Percentiles rank a stretch among this genome's conserved stretches.
Evolutionary conservation across 2,113 vertebrate genomes (phyloP).

Genomic region (Silurus glanis): DNA sequence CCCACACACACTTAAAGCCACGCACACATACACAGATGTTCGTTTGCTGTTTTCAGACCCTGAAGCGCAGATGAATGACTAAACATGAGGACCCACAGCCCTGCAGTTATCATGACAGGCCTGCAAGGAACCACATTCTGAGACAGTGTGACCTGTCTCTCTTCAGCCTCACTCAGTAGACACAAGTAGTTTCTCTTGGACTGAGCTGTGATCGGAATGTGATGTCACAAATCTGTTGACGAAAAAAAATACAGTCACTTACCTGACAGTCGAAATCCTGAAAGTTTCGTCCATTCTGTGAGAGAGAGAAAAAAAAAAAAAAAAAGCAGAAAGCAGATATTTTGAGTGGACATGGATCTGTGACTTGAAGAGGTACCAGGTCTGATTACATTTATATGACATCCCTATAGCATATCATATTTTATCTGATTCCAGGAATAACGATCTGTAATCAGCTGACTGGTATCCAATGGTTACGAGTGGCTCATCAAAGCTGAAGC

Average conservation of each 20-base stretch:
- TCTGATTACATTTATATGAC: constrained; percentile 1
- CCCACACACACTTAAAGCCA: constrained; percentile 33
- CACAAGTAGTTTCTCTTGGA: too few relatives aligned
- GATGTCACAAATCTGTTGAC: neutral
- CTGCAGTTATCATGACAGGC: neutral
- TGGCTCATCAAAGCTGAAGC: neutral
- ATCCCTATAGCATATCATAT: constrained; percentile 22
- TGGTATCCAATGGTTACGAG: constrained; percentile 51
- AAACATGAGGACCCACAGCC: neutral
- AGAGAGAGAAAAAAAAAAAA: constrained; percentile 57
- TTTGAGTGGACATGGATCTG: neutral
- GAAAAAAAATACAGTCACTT: constrained; percentile 53
- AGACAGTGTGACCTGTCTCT: neutral
- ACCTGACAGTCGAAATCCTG: constrained; percentile 97
- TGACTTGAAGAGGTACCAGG: neutral
- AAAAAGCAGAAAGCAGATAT: neutral
- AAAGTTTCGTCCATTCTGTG: constrained; percentile 87
- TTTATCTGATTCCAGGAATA: constrained; percentile 24
- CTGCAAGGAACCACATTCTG: neutral
- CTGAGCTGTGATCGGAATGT: neutral
- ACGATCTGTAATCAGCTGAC: neutral
- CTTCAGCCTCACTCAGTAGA: neutral
- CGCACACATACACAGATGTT: constrained; percentile 23
- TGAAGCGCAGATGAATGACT: constrained; percentile 9
- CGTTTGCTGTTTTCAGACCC: constrained; percentile 25